Evolutionary conservation across 2,797 vertebrate species (phyloP).

Genomic region (Taenioides sp.): DNA sequence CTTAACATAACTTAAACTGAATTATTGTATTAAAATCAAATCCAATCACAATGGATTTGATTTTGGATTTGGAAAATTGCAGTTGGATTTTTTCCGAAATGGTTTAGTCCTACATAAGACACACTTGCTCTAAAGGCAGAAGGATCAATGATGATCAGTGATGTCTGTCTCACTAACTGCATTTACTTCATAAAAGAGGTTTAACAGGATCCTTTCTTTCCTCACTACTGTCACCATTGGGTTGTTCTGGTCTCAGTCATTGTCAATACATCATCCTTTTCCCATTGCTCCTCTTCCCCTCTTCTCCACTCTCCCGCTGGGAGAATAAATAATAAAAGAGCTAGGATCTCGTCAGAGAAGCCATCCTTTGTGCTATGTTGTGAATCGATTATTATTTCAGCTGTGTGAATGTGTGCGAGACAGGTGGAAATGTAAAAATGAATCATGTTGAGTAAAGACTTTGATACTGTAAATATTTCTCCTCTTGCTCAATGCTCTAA

Average conservation of each 20-base stretch:
- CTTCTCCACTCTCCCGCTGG: conserved; percentile 29
- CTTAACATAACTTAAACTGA: too few species aligned
- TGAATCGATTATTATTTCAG: conserved; percentile 71
- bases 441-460: conserved; percentile 36
- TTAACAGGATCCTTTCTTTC: conserved; percentile 35
- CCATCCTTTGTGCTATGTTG: conserved; percentile 53
- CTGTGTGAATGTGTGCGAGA: conserved; percentile 18
- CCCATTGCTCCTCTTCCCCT: conserved; percentile 14
- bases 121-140: not conserved
- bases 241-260: not conserved
- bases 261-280: not conserved
- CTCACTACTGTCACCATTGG: conserved; percentile 6
- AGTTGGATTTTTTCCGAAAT: not conserved
- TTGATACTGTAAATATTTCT: conserved; percentile 36
- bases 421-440: conserved; percentile 7
- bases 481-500: conserved; percentile 4
- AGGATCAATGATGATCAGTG: not conserved
- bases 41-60: not conserved
- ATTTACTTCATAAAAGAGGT: conserved; percentile 48
- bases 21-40: not conserved
- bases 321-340: conserved; percentile 69
- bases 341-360: conserved; percentile 74
- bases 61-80: not conserved
- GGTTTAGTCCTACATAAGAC: not conserved
- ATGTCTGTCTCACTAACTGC: conserved; percentile 23